Evolutionary conservation across 2,888 invertebrate genomes (phyloP), one percentile per base, ranked within the genome.

Genomic region (Taphrorychus bicolor): DNA sequence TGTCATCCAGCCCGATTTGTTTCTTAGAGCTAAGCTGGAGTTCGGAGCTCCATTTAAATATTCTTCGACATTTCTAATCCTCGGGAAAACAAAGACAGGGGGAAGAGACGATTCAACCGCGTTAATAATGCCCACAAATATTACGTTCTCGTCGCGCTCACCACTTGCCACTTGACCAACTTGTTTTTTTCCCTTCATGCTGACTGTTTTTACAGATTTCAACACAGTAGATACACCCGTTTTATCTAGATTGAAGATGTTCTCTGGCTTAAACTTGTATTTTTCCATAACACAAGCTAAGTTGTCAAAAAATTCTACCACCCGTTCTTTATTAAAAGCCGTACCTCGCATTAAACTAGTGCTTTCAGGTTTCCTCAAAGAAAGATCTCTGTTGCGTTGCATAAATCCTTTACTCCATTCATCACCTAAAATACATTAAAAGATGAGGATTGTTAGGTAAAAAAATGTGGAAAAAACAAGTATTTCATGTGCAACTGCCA

Each of bases 91-190:
- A 11, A 7, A 32, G 32, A 32, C 32, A 7, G 32, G 32, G 11
- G 32, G 32, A 11, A 32, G 7, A 32, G 32, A 7, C 11, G 7
- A 7, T 11, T 11, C 32, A 7, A 11, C 11, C n/a, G 72, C 72
- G 53, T 69, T 64, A 18, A 73, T 64, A n/a, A 72, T 71, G 4
- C 73, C 73, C 3, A 66, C 63, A 45, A 73, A 73, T 7, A 69
- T 73, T 4, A 70, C 60, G n/a, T 0, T 66, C 58, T 71, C 71
- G n/a, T 71, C 72, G 22, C 67, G 57, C 58, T 72, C 71, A 11
- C 57, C 68, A 9, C 69, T 70, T 1, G 67, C 69, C 24, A 63
- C 61, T 51, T 65, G 61, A 14, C 73, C 59, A 18, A 68, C 64
- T 52, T 70, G 63, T 49, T 71, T 71, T 61, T 66, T 68, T 3